Evolutionary conservation across 2,113 vertebrate genomes (phyloP), one percentile per base, ranked within the genome.

Genomic region (Pogonocichla stellata): DNA sequence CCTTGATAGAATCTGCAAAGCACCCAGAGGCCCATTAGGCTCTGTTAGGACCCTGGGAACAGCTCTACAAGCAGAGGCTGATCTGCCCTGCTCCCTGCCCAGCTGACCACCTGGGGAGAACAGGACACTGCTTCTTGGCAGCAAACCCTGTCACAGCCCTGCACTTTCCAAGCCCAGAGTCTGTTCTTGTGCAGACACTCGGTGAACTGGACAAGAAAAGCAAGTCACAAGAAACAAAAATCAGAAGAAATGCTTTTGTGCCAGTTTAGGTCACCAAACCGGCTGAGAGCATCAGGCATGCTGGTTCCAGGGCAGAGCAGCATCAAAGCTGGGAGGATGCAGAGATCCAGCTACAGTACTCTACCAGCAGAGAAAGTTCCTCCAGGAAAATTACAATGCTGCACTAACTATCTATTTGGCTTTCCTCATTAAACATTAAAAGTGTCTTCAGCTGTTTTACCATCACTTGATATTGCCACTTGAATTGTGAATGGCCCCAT

Each of bases 361-460:
- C 5, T 5, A 33, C 22, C 42, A 86, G 25, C 36, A 69, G 10
- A 36, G 48, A 20, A 72, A 19, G 33, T 8, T 86, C 50, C 42
- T 85, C 42, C 20, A 50, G 64, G 42, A 93, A 81, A 85, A 77
- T 56, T 36, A 57, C 8, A 5, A 5, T 22, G 23, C 24, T 51
- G 40, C 26, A 40, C 43, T 85, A 79, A 47, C 38, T 9, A 53
- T 80, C 66, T 79, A 61, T 65, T 65, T 57, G 19, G 66, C 74
- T 83, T 86, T 80, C 58, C 64, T 89, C 40, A 45, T 89, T 93
- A 94, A 93, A 74, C 43, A 57, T 84, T 89, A n/a, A 88, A 80
- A 80, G 40, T 14, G 6, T 54, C 66, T 86, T 94, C 84, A 92
- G 66, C 58, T 90, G 45, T 12, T 90, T 96, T 62, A 70, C 45